These are phyloP conservation scores for Bruchidius siliquastri DNA, from an alignment of 2,888 invertebrate genomes.

Conservation along the genomic window DNA sequence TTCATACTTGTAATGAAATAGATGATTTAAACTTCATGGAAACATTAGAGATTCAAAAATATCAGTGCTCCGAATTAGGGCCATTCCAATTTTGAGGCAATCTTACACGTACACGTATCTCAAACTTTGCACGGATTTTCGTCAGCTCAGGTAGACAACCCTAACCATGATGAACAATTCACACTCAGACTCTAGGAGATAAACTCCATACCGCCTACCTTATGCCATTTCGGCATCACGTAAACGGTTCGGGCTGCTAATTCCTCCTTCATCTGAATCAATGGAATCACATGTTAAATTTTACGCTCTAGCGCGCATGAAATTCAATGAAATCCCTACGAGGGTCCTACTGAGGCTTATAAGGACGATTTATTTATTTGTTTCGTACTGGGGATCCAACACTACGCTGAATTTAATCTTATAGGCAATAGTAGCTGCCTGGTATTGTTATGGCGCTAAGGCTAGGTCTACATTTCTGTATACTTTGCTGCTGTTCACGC, in stretches of 20 bases:
- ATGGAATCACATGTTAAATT: conserved; percentile 20
- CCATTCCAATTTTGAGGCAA: too few relatives aligned
- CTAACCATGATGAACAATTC: too few relatives aligned
- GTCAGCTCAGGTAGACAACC: too few relatives aligned
- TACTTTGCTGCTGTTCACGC: too few relatives aligned
- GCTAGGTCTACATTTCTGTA: neutral
- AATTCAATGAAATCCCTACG: conserved; percentile 17
- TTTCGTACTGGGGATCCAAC: conserved; percentile 7
- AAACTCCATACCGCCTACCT: neutral
- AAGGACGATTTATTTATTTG: conserved; percentile 17
- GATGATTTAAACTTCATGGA: too few relatives aligned
- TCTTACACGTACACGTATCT: too few relatives aligned
- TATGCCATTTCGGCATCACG: neutral
- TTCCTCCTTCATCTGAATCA: conserved; percentile 14
- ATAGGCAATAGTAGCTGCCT: neutral
- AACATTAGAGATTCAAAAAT: too few relatives aligned
- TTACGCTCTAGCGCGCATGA: conserved; percentile 19
- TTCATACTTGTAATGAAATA: too few relatives aligned
- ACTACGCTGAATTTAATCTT: conserved; percentile 14
- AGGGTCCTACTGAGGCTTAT: conserved; percentile 10
- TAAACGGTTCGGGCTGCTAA: neutral
- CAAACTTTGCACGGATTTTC: too few relatives aligned
- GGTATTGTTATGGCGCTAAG: neutral
- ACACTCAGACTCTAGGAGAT: too few relatives aligned
- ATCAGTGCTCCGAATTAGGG: too few relatives aligned